Evolutionary conservation across 2,113 vertebrate species (phyloP).

Genomic region (Aspiorhynchus laticeps): DNA sequence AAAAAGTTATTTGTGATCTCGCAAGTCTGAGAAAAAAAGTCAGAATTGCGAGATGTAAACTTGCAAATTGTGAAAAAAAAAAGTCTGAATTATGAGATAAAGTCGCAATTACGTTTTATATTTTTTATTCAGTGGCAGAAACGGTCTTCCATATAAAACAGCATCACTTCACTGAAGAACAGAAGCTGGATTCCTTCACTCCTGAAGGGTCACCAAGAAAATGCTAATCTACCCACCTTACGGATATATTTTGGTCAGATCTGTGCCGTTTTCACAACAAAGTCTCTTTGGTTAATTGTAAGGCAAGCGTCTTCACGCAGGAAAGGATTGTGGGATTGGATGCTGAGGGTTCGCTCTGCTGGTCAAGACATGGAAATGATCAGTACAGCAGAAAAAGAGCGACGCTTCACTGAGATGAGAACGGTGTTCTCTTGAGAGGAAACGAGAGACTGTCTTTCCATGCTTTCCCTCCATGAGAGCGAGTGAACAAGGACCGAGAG

Average conservation of each 20-base stretch:
- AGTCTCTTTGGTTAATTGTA: conserved; percentile 1
- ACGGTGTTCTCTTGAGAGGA: neutral
- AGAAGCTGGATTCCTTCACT: neutral
- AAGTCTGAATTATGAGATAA: too few relatives aligned
- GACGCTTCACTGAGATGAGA: neutral
- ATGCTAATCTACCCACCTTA: neutral
- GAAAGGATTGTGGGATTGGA: conserved; percentile 4
- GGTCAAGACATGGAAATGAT: neutral
- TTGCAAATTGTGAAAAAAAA: too few relatives aligned
- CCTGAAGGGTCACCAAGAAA: conserved; percentile 17
- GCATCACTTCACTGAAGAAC: neutral
- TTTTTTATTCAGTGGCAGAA: too few relatives aligned
- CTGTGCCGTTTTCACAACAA: neutral
- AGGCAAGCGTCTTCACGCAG: neutral
- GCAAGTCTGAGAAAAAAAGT: too few relatives aligned
- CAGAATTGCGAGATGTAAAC: too few relatives aligned
- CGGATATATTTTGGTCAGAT: neutral
- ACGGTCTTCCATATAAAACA: neutral
- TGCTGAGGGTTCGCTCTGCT: conserved; percentile 34
- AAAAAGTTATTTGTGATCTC: too few relatives aligned
- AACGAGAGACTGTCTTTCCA: neutral
- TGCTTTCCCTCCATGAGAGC: neutral
- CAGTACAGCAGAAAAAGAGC: neutral
- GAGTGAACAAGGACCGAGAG: neutral
- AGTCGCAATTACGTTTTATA: too few relatives aligned